Evolutionary conservation across 2,888 invertebrate species (phyloP), one percentile per base, ranked within the genome.

Genomic region (Pseudoips prasinana): DNA sequence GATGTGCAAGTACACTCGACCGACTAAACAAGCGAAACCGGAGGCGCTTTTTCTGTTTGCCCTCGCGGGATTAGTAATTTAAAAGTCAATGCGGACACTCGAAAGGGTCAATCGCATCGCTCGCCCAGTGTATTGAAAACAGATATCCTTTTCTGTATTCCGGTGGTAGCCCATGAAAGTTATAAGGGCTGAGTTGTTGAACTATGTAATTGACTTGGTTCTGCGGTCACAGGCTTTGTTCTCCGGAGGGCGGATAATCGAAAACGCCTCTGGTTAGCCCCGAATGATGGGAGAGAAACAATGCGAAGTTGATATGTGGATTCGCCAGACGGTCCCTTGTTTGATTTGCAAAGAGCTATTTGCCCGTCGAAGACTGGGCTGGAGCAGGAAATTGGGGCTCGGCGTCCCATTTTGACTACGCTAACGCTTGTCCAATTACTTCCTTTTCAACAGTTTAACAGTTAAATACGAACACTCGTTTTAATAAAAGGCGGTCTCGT

Each of bases 41-140:
- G 68, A 73, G 81, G 74, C 76, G 59, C 69, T 74, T 73, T 73
- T 74, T 73, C 80, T 84, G 75, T 87, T 85, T 85, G 68, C 80
- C 73, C 84, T 68, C 81, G 77, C 85, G 79, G 82, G 85, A 87
- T 88, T 87, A 87, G 83, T 85, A 88, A 88, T 88, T 88, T 88
- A 88, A 88, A 88, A 88, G 88, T 88, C 87, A 88, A 88, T 88
- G 86, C 83, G 81, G 83, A 88, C 84, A 86, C 86, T 87, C 83
- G 68, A 82, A 84, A 85, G 85, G 87, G 87, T 87, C 87, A 87
- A 85, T 87, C 87, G 85, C 73, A 77, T 74, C 71, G 77, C 69
- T 66, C 73, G 68, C 58, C 72, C 76, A 67, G 73, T 71, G 82
- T 87, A 87, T 87, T 87, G 86, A 86, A 87, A 88, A 86, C 84